Conservation (phyloP, 2,113 vertebrate species). For the Rana temporaria region DNA sequence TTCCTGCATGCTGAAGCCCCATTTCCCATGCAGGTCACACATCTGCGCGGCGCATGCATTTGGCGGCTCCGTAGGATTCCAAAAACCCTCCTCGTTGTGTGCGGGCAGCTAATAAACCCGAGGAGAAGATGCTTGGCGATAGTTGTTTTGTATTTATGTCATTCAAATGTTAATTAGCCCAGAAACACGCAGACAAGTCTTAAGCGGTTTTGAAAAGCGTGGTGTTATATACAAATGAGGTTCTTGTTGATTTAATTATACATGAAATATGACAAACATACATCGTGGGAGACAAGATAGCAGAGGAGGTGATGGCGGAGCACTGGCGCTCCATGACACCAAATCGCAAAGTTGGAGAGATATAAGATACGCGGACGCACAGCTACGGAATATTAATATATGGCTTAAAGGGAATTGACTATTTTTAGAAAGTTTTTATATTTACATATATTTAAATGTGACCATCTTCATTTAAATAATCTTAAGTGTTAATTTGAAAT, state of each 20-base stretch:
- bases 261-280: neutral
- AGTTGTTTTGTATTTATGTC: neutral
- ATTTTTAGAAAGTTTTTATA: no score
- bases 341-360: no score
- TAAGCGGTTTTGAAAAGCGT: neutral
- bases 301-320: no score
- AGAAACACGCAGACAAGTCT: neutral
- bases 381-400: no score
- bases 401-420: no score
- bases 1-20: slow-evolving; percentile 56
- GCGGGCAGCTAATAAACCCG: neutral
- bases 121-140: neutral
- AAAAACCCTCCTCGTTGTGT: neutral
- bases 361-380: no score
- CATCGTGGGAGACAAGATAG: neutral
- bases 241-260: neutral
- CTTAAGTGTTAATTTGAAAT: no score
- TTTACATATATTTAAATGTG: no score
- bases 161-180: slow-evolving; percentile 4
- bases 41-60: neutral
- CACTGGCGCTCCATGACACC: no score
- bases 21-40: slow-evolving; percentile 18
- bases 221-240: neutral
- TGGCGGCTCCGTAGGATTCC: neutral
- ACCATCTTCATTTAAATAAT: no score